Evolutionary conservation across 2,888 invertebrate species (phyloP).

Genomic region (Sisyra nigra): DNA sequence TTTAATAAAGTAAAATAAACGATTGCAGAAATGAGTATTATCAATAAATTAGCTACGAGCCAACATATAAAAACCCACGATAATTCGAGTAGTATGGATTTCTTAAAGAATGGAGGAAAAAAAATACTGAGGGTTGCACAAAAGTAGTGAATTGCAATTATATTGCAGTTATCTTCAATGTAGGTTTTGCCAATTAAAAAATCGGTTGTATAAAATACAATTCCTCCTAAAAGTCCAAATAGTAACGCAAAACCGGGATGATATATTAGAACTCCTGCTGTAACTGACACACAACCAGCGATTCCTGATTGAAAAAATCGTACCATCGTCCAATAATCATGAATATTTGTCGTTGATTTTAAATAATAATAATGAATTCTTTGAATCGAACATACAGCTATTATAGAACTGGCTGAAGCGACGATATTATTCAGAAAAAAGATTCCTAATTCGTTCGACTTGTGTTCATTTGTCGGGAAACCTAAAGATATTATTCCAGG

Average conservation of each 20-base stretch:
- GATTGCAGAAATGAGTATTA: slow-evolving; percentile 8
- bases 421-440: slow-evolving; percentile 14
- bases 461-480: slow-evolving; percentile 13
- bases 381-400: slow-evolving; percentile 7
- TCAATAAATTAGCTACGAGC: slow-evolving; percentile 4
- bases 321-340: slow-evolving; percentile 23
- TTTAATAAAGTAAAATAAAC: slow-evolving; percentile 10
- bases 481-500: slow-evolving; percentile 19
- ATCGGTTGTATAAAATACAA: slow-evolving; percentile 18
- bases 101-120: slow-evolving; percentile 18
- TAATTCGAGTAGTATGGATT: slow-evolving; percentile 9
- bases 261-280: slow-evolving; percentile 21
- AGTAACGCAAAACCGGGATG: slow-evolving; percentile 18
- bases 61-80: slow-evolving; percentile 12
- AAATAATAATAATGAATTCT: no score
- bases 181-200: slow-evolving; percentile 18
- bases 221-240: slow-evolving; percentile 17
- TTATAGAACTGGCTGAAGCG: slow-evolving; percentile 12
- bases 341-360: slow-evolving; percentile 11
- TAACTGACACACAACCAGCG: slow-evolving; percentile 21
- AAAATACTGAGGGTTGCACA: slow-evolving; percentile 20
- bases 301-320: slow-evolving; percentile 23
- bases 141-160: slow-evolving; percentile 20
- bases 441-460: slow-evolving; percentile 11
- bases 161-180: slow-evolving; percentile 26